These are phyloP conservation scores for Hylomyscus alleni DNA, from an alignment of 2,797 vertebrate genomes.

Conservation along the genomic window DNA sequence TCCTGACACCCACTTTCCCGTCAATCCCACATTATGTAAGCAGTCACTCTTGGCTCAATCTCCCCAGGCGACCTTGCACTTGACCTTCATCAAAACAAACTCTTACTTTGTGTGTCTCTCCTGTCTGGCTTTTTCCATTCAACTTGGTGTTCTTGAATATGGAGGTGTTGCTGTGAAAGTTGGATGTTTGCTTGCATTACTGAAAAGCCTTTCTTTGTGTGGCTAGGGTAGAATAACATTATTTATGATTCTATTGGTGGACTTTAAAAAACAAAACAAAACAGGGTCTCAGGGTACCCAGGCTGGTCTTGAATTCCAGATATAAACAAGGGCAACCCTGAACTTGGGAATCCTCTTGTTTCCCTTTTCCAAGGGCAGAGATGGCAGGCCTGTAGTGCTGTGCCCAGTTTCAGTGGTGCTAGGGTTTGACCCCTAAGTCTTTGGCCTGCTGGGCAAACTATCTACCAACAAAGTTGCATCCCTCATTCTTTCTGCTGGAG, in stretches of 20 bases:
- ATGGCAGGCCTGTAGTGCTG: too few species aligned
- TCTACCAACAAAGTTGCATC: background rate
- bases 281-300: background rate
- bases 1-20: background rate
- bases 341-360: background rate
- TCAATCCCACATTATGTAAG: background rate
- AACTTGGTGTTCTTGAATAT: background rate
- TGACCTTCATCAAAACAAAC: conserved; percentile 11
- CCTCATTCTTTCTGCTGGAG: background rate
- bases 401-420: background rate
- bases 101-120: background rate
- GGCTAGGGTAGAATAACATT: background rate
- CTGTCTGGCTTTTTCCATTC: background rate
- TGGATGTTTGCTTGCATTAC: background rate
- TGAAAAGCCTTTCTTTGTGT: background rate
- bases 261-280: background rate
- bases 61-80: background rate
- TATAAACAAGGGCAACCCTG: background rate
- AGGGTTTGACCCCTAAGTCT: background rate
- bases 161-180: background rate
- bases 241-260: background rate
- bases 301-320: background rate
- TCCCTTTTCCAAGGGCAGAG: background rate
- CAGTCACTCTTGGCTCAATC: conserved; percentile 7
- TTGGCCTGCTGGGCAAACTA: background rate